Evolutionary conservation across 2,888 invertebrate genomes (phyloP), one percentile per base, ranked within the genome.

Genomic region (Andrena fulva): DNA sequence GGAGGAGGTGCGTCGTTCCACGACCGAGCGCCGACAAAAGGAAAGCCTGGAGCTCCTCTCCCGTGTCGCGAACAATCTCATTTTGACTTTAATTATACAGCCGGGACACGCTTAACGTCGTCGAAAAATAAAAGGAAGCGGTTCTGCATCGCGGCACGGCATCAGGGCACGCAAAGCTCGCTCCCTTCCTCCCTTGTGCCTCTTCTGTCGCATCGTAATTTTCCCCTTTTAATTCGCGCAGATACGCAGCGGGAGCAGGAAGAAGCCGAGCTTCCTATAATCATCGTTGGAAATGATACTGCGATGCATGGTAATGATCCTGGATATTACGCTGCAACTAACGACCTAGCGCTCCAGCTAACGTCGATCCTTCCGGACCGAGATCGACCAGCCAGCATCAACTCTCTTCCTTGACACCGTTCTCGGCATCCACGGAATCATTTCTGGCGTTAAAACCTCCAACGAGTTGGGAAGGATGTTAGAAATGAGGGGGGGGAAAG

Each of bases 31-130:
- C 7, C 66, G 71, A 10, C 48, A 67, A 68, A 71, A 82, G 66
- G 31, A 52, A 70, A 52, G 35, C 31, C 27, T 50, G 72, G 59
- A 66, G 62, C 31, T 67, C 56, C 56, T 56, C 56, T 68, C 77
- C 74, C 84, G 87, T 86, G 87, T 89, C 83, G 85, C 88, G 88
- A 89, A 91, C 87, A 90, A 90, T 91, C 86, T 87, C 89, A 91
- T 91, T 91, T 90, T 86, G 78, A 89, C 86, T 89, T 91, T 91
- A 92, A 92, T 92, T 92, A 91, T 88, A 89, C 84, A 84, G 85
- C 72, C 81, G 73, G 87, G 82, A 87, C 87, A 89, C 89, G 88
- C 90, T 90, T 88, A 90, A 90, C 85, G 87, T 86, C 79, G 83
- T 77, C 68, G 78, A 80, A 84, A 78, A 77, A 67, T 74, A 80